Evolutionary conservation across 92 coral and sea anemone species (phyloP), one percentile per base, ranked within the genome.

Genomic region (Parazoanthus atlanticus): DNA sequence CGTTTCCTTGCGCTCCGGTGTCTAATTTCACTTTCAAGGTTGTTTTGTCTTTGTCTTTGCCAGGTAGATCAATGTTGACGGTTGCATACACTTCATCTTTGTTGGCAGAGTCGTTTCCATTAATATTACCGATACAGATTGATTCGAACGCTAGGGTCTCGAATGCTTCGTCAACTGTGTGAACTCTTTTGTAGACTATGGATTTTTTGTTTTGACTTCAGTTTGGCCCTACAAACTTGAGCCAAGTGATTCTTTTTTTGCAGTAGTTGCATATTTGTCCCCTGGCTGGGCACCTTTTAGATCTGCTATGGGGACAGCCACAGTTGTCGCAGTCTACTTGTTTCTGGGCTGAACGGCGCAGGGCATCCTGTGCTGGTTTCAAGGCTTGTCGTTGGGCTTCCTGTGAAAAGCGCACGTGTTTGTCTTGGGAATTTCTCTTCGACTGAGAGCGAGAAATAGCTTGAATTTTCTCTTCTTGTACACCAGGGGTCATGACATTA

Each of bases 271-370:
- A 82, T 66, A 76, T 66, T 76, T 90, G 91, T 38, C 91, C 91
- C 85, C 85, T 79, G 30, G 89, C 94, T 82, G 89, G 92, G 86
- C 92, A 88, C 49, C 83, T 87, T 23, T 88, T 79, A 12, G 85
- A 85, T 86, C 91, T 73, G 52, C 80, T 33, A 65, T 92, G 94
- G 47, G 85, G 9, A 43, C 92, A 86, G 71, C 92, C 92, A 76
- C 94, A 89, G 85, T 90, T 86, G 49, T 79, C 88, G 84, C 94
- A 90, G 32, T 86, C 79, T 81, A 25, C 61, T 91, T 56, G 74
- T 81, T 82, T 82, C 79, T 58, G 31, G 78, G 76, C 70, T 73
- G 49, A 69, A 31, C 73, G 84, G 56, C 78, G 75, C 46, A 16
- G 38, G 85, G 88, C 72, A 36, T 58, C 85, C 88, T 89, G 92